These are phyloP conservation scores for Lateolabrax maculatus DNA, from an alignment of 2,797 vertebrate species.

Conservation along the genomic window DNA sequence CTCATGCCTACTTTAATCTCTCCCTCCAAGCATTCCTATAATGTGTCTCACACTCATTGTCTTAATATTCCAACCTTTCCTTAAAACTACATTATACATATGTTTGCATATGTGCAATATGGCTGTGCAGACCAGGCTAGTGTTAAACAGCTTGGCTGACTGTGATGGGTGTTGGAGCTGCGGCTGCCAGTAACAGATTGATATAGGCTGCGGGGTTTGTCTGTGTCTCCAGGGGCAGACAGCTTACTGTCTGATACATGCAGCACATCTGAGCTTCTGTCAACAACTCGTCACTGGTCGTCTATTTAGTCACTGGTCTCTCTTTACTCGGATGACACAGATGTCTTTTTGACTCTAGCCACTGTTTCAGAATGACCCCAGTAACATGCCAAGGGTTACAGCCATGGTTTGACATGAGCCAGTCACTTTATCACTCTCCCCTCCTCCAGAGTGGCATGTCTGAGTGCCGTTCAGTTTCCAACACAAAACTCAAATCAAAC, in stretches of 20 bases:
- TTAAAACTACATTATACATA: constrained; percentile 26
- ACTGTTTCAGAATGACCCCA: constrained; percentile 23
- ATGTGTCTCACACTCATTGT: not conserved
- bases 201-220: constrained; percentile 44
- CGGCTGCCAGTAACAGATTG: constrained; percentile 52
- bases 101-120: constrained; percentile 32
- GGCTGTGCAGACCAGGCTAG: constrained; percentile 5
- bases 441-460: constrained; percentile 12
- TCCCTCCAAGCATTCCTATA: constrained; percentile 14
- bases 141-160: constrained; percentile 46
- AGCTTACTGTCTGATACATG: constrained; percentile 33
- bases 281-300: constrained; percentile 22
- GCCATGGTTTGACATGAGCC: constrained; percentile 25
- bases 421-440: constrained; percentile 25
- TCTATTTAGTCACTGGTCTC: constrained; percentile 25
- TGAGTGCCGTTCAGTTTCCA: constrained; percentile 19
- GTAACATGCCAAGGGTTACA: constrained; percentile 29
- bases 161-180: constrained; percentile 39
- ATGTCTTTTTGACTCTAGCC: constrained; percentile 20
- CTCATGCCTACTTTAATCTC: not conserved
- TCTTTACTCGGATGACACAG: constrained; percentile 32
- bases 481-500: not conserved
- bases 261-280: constrained; percentile 45
- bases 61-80: constrained; percentile 7
- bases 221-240: constrained; percentile 40